phyloP scores from a whole-genome alignment of 2,113 vertebrate genomes.

The Sturnira hondurensis region DNA sequence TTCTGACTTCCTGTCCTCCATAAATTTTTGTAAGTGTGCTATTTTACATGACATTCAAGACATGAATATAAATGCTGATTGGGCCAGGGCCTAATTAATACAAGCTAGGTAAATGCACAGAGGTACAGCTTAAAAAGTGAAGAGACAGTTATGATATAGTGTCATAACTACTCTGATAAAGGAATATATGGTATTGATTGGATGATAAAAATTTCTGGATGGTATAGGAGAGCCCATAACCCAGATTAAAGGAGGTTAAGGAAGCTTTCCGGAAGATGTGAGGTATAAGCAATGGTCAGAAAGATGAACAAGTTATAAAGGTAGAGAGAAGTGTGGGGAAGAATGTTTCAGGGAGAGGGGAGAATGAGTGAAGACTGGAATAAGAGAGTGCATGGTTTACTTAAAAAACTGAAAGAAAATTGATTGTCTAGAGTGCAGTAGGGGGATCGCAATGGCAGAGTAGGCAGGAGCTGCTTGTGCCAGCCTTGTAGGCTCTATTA shows the following conservation, averaged over 20 bases:
- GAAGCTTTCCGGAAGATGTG: background rate
- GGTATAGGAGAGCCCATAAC: background rate
- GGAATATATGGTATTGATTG: background rate
- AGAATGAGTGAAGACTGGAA: background rate
- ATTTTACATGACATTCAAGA: background rate
- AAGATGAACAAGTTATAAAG: background rate
- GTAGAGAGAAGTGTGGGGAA: background rate
- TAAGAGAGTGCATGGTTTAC: background rate
- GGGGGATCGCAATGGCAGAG: background rate
- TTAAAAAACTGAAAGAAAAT: background rate
- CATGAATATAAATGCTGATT: background rate
- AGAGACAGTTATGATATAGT: background rate
- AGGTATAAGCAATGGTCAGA: background rate
- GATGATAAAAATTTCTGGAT: background rate
- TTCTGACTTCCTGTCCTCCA: background rate
- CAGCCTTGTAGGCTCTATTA: background rate
- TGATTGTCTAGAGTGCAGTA: rapidly evolving
- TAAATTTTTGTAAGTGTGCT: background rate
- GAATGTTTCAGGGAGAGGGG: background rate
- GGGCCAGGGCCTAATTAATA: background rate
- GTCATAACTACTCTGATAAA: background rate
- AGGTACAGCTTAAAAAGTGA: background rate
- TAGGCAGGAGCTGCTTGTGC: rapidly evolving
- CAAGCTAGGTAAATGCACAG: background rate
- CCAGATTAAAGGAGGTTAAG: background rate